phyloP scores from a whole-genome alignment of 35 echinoderm and acorn worm species.

The Strongylocentrotus purpuratus region DNA sequence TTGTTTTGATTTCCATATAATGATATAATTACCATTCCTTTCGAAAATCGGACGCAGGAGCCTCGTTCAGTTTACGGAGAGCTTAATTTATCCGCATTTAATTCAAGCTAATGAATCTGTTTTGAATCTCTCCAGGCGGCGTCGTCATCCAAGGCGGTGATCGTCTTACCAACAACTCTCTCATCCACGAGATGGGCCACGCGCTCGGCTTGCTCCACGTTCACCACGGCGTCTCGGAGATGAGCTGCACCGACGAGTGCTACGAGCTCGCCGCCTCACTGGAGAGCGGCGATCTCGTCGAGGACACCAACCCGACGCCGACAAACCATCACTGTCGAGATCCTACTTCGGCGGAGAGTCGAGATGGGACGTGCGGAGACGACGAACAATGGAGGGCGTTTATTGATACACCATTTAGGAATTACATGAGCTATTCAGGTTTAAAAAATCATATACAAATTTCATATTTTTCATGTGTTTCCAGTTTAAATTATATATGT shows the following conservation, averaged over 20 bases:
- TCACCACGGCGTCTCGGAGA: conserved; percentile 70
- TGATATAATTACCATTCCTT: too few relatives aligned
- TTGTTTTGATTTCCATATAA: too few relatives aligned
- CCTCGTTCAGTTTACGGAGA: too few relatives aligned
- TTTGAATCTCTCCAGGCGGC: conserved; percentile 58
- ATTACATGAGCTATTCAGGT: conserved; percentile 96
- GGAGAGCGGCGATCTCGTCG: conserved; percentile 83
- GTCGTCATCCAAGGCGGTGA: conserved; percentile 57
- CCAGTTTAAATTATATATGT: too few relatives aligned
- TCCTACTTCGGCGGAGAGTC: conserved; percentile 46
- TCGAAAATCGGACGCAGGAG: too few relatives aligned
- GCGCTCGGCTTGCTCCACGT: conserved; percentile 87
- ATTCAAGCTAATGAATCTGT: too few relatives aligned
- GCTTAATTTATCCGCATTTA: too few relatives aligned
- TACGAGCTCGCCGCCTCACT: conserved; percentile 66
- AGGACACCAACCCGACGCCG: conserved; percentile 93
- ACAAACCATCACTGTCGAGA: conserved; percentile 70
- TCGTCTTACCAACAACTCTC: conserved; percentile 43
- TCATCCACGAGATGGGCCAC: conserved; percentile 94
- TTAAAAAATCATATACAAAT: neutral
- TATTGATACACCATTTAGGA: conserved; percentile 78
- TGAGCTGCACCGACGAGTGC: conserved; percentile 77
- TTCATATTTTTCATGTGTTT: too few relatives aligned
- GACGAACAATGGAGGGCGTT: conserved; percentile 52
- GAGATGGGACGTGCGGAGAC: conserved; percentile 50